A percentile compares a stretch with the other conserved stretches of the same genome.
These are phyloP conservation scores for Archivesica marissinica DNA, from an alignment of 1,140 invertebrate genomes.

Conservation along the genomic window DNA sequence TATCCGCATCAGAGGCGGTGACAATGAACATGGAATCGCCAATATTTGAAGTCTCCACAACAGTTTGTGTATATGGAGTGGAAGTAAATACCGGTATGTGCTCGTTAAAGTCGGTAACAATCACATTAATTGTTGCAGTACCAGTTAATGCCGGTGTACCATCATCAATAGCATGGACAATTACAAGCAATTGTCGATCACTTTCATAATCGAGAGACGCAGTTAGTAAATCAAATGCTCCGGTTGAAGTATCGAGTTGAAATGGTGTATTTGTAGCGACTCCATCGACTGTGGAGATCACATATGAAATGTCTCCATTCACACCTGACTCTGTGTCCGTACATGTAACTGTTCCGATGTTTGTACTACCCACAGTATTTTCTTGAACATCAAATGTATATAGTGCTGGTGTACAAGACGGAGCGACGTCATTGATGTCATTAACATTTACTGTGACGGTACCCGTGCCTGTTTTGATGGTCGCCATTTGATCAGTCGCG, in stretches of 20 bases:
- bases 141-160: constrained; percentile 47
- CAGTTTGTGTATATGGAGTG: constrained; percentile 26
- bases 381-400: constrained; percentile 88
- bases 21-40: constrained; percentile 54
- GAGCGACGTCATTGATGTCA: constrained; percentile 73
- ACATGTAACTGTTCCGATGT: constrained; percentile 91
- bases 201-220: constrained; percentile 46
- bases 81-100: constrained; percentile 56
- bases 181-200: constrained; percentile 17
- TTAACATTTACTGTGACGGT: constrained; percentile 67
- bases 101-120: constrained; percentile 66
- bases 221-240: constrained; percentile 25
- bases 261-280: constrained; percentile 42
- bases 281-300: constrained; percentile 83
- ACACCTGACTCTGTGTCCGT: constrained; percentile 70
- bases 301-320: constrained; percentile 54
- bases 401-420: constrained; percentile 63
- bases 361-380: constrained; percentile 93
- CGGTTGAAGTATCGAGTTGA: not conserved
- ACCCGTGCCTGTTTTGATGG: constrained; percentile 41
- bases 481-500: constrained; percentile 61
- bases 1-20: constrained; percentile 63
- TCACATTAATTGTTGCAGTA: constrained; percentile 59
- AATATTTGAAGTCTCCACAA: constrained; percentile 54
- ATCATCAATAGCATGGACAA: constrained; percentile 61